These are phyloP conservation scores for Phalanger gymnotis DNA, from an alignment of 2,797 vertebrate species.

Conservation along the genomic window DNA sequence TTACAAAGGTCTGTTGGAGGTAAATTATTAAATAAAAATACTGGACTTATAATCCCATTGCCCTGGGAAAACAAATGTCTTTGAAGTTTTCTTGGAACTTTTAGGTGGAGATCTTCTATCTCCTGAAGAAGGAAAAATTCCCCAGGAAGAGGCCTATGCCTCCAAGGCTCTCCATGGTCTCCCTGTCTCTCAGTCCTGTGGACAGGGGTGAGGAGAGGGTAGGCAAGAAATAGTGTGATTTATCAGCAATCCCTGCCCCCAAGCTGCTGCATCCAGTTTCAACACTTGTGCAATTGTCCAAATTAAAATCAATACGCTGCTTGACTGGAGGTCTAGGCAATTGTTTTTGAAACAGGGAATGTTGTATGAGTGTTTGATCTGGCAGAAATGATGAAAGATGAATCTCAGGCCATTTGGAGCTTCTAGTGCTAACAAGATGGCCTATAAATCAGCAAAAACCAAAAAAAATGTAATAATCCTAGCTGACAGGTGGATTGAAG, in stretches of 20 bases:
- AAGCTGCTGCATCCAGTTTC: slow-evolving; percentile 1
- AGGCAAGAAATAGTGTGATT: neutral
- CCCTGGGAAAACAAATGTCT: neutral
- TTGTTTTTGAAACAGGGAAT: slow-evolving; percentile 71
- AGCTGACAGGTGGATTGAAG: slow-evolving; percentile 33
- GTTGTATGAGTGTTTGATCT: slow-evolving; percentile 82
- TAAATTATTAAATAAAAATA: slow-evolving; percentile 35
- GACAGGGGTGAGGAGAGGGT: neutral
- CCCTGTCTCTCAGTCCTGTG: neutral
- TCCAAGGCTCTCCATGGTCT: neutral
- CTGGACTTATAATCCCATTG: neutral
- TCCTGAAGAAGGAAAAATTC: slow-evolving; percentile 3
- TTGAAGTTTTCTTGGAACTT: neutral
- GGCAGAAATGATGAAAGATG: slow-evolving; percentile 77
- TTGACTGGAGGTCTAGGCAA: slow-evolving; percentile 71
- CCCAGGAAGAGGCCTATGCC: neutral
- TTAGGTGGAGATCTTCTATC: neutral
- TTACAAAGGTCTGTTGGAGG: slow-evolving; percentile 18
- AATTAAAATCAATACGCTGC: slow-evolving; percentile 78
- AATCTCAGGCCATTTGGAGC: slow-evolving; percentile 82
- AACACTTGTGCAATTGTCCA: slow-evolving; percentile 48
- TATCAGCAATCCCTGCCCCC: neutral
- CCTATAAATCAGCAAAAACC: slow-evolving; percentile 71
- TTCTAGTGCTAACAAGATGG: slow-evolving; percentile 73
- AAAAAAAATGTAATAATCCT: slow-evolving; percentile 53